phyloP scores from a whole-genome alignment of 1,140 invertebrate genomes.

The Drosophila fuyamai region DNA sequence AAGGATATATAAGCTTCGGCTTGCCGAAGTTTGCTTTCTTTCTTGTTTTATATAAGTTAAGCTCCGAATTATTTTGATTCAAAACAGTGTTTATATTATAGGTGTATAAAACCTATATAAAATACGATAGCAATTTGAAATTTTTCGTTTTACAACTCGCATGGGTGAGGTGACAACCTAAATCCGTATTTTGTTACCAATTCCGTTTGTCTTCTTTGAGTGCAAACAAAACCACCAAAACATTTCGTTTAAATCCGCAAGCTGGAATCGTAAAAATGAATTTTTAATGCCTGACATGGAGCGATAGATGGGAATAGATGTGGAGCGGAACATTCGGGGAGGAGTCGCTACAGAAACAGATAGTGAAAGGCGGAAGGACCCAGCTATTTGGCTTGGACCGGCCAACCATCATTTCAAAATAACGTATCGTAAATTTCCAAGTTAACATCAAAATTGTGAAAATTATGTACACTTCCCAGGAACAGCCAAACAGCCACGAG shows the following conservation, averaged over 20 bases:
- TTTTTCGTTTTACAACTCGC: too few relatives aligned
- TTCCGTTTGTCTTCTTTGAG: conserved; percentile 7
- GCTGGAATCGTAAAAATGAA: conserved; percentile 59
- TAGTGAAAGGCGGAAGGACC: background rate
- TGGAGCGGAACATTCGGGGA: conserved; percentile 1
- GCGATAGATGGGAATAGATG: conserved; percentile 45
- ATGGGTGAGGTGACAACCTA: conserved; percentile 27
- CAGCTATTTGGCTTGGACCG: conserved; percentile 8
- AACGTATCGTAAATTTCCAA: conserved; percentile 82
- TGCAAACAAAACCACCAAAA: background rate
- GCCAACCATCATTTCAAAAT: conserved; percentile 78
- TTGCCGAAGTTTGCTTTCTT: too few relatives aligned
- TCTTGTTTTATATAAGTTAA: too few relatives aligned
- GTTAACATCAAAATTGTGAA: conserved; percentile 84
- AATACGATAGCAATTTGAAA: too few relatives aligned
- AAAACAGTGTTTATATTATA: too few relatives aligned
- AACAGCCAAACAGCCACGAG: conserved; percentile 56
- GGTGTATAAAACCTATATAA: too few relatives aligned
- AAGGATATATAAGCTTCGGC: too few relatives aligned
- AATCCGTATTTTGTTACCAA: conserved; percentile 30
- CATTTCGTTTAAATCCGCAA: conserved; percentile 44
- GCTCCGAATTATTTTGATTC: too few relatives aligned
- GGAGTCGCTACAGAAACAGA: conserved; percentile 7
- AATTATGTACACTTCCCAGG: conserved; percentile 80
- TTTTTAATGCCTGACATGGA: conserved; percentile 52